Base-by-base conservation (phyloP, 1,140 invertebrate species). In the Melitaea cinxia region DNA sequence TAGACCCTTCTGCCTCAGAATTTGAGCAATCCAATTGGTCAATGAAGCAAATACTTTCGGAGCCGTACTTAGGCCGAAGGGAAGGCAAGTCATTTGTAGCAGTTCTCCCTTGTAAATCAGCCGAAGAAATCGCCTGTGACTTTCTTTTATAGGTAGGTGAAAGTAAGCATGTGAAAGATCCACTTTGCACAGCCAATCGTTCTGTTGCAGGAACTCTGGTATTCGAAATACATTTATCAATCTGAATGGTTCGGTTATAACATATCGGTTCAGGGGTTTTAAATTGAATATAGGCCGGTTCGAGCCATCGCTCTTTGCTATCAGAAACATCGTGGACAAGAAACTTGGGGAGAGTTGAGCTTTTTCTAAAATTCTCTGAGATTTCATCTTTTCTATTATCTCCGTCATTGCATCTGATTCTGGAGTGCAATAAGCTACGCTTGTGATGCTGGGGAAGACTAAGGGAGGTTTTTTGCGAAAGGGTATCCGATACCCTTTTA, bases 121-220 rank as follows among this genome's bases (percentile, higher is more conserved):
- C 0, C 70, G 61, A n/a, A 82, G 70, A 17, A 82, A 73, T 6
- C 63, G 52, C 45, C 78, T 70, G 61, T 85, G 82, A 7, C 63
- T 49, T 26, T 52, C 23, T 7, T 69, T 54, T 28, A 84, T 71
- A 4, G 63, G 72, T 3, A 83, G 30, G 49, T 80, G 72, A 42
- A 82, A 83, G 53, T 83, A 81, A 1, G 77, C 78, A 37, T 83
- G 77, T 0, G 70, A 73, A 1, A 83, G 17, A 19, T 84, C 26
- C 7, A 28, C 7, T 28, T 28, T 28, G 26, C 26, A 28, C 26
- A 28, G 3, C 26, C 26, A 28, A 7, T 28, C 26, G 26, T 28
- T 28, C 7, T 3, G 26, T 28, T 28, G 26, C 3, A 28, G 26
- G 26, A 28, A 28, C 3, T 28, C 26, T 28, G 26, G 26, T 3